Evolutionary conservation across 2,797 vertebrate species (phyloP).

Genomic region (Enteromius paludinosus): DNA sequence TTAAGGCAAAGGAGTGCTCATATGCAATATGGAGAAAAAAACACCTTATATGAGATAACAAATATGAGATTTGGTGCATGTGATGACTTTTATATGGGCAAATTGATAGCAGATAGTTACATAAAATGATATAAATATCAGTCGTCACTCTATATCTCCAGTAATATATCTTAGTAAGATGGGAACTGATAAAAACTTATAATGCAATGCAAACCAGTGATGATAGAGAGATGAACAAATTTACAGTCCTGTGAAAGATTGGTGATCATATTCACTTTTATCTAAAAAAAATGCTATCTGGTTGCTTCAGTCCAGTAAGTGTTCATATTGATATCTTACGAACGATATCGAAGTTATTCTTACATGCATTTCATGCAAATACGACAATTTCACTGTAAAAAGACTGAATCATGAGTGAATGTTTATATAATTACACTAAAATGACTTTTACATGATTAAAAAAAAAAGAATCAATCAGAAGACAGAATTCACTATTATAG

Average conservation of each 20-base stretch:
- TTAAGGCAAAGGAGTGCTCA: too few species aligned
- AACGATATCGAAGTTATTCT: neutral
- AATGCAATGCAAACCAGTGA: neutral
- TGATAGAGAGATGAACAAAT: neutral
- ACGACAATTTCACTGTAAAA: neutral
- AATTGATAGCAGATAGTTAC: neutral
- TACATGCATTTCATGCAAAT: neutral
- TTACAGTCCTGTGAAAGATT: neutral
- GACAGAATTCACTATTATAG: neutral
- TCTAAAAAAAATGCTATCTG: neutral
- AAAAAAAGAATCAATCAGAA: neutral
- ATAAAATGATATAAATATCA: neutral
- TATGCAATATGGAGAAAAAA: too few species aligned
- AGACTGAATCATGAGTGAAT: neutral
- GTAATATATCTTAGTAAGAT: neutral
- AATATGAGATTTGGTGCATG: neutral
- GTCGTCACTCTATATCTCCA: neutral
- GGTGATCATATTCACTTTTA: neutral
- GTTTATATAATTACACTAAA: neutral
- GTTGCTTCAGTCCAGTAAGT: neutral
- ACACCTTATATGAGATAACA: too few species aligned
- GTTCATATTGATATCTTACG: neutral
- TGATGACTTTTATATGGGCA: neutral
- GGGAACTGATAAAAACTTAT: neutral
- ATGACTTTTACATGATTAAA: neutral